Conservation (phyloP, 2,113 vertebrate genomes). For the Pica pica region DNA sequence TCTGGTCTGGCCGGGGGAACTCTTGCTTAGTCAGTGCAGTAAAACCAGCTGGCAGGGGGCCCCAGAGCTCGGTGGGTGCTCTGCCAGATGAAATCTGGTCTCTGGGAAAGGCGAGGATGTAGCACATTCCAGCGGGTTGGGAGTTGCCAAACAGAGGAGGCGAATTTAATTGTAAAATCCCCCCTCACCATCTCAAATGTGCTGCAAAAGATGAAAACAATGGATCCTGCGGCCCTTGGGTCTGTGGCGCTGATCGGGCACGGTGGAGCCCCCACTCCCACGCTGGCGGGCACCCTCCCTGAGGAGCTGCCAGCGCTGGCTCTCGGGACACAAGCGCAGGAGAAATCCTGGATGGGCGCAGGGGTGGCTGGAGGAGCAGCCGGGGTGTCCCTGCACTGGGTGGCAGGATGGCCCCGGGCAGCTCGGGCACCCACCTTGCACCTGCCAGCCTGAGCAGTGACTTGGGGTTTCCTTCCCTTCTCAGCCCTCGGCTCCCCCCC, state of each 20-base stretch:
- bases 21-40: not conserved
- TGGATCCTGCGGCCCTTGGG: not conserved
- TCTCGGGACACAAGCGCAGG: not conserved
- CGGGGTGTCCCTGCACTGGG: rapidly evolving
- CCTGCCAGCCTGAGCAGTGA: not conserved
- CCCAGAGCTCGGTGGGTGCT: not conserved
- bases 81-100: not conserved
- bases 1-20: not conserved
- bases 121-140: not conserved
- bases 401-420: not conserved
- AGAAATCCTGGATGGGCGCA: rapidly evolving
- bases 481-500: rapidly evolving
- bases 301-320: not conserved
- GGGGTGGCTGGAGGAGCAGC: not conserved
- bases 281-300: not conserved
- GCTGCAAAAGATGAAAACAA: not conserved
- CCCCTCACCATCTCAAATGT: not conserved
- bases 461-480: not conserved
- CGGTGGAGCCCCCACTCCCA: rapidly evolving
- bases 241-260: not conserved
- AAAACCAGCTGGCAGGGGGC: not conserved
- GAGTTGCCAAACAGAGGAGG: not conserved
- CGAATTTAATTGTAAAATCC: not conserved
- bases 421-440: not conserved
- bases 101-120: not conserved